Evolutionary conservation across 2,888 invertebrate genomes (phyloP).

Genomic region (Pachliopta kotzebuea): DNA sequence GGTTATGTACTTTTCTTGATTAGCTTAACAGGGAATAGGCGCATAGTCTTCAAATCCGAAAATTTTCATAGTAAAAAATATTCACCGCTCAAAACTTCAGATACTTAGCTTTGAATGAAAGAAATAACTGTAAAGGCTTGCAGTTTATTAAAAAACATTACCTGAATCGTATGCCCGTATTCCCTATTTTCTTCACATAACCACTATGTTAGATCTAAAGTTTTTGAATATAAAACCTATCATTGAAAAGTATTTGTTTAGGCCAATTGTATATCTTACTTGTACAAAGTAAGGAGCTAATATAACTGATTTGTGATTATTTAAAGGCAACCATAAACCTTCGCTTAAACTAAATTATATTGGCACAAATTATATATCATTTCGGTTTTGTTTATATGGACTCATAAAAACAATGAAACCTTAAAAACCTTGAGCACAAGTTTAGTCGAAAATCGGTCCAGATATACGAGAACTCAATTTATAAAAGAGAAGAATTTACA

Average conservation of each 20-base stretch:
- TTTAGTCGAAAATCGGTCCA: constrained; percentile 34
- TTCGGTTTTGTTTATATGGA: constrained; percentile 44
- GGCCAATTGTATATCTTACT: constrained; percentile 66
- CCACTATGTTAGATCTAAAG: constrained; percentile 45
- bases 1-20: not conserved
- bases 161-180: not conserved
- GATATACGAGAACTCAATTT: constrained; percentile 39
- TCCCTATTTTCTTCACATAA: constrained; percentile 4
- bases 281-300: constrained; percentile 47
- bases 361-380: constrained; percentile 75
- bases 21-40: not conserved
- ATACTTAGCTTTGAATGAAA: too few relatives aligned
- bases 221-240: constrained; percentile 66
- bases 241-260: constrained; percentile 69
- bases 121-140: too few relatives aligned
- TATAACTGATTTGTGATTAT: constrained; percentile 44
- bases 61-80: not conserved
- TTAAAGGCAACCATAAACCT: constrained; percentile 51
- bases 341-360: constrained; percentile 66
- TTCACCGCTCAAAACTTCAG: too few relatives aligned
- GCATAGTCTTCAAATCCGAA: not conserved
- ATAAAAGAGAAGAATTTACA: constrained; percentile 40
- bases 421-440: constrained; percentile 50
- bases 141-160: too few relatives aligned
- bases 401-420: constrained; percentile 39